These are phyloP conservation scores for Endomychus coccineus DNA, from an alignment of 2,888 invertebrate species.

Conservation along the genomic window DNA sequence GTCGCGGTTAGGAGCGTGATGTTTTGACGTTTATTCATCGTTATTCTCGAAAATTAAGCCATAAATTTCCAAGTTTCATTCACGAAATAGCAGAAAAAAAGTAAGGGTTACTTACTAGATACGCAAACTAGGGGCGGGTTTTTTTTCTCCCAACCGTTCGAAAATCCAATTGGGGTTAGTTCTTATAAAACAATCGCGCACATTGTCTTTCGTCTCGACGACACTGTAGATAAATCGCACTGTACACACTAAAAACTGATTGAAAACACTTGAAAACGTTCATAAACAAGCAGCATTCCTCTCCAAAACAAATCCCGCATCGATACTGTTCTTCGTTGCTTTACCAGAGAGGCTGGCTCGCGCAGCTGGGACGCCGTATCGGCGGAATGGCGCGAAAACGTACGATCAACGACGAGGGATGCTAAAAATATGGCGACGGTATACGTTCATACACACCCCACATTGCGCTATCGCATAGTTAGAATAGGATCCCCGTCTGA, in stretches of 20 bases:
- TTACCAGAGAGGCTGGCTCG: slow-evolving; percentile 10
- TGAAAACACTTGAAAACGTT: slow-evolving; percentile 9
- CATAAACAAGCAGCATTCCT: slow-evolving; percentile 22
- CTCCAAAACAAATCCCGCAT: slow-evolving; percentile 30
- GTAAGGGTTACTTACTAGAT: too few relatives aligned
- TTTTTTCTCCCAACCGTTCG: not conserved
- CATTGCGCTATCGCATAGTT: too few relatives aligned
- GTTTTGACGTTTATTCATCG: slow-evolving; percentile 30
- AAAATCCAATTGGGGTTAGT: slow-evolving; percentile 10
- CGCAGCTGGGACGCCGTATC: too few relatives aligned
- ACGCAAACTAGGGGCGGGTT: not conserved
- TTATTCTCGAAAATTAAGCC: too few relatives aligned
- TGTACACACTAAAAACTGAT: slow-evolving; percentile 12
- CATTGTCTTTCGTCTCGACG: slow-evolving; percentile 8
- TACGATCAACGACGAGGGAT: too few relatives aligned
- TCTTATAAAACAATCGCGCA: slow-evolving; percentile 10
- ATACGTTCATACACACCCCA: too few relatives aligned
- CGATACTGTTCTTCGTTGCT: slow-evolving; percentile 25
- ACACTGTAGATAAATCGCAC: slow-evolving; percentile 3
- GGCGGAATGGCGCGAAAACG: too few relatives aligned
- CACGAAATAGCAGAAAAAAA: too few relatives aligned
- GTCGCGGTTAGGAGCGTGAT: slow-evolving; percentile 27
- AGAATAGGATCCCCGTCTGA: too few relatives aligned
- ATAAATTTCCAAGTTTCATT: too few relatives aligned
- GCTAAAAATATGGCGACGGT: too few relatives aligned